phyloP scores from a whole-genome alignment of 2,888 invertebrate genomes.

The Papilio gigon region DNA sequence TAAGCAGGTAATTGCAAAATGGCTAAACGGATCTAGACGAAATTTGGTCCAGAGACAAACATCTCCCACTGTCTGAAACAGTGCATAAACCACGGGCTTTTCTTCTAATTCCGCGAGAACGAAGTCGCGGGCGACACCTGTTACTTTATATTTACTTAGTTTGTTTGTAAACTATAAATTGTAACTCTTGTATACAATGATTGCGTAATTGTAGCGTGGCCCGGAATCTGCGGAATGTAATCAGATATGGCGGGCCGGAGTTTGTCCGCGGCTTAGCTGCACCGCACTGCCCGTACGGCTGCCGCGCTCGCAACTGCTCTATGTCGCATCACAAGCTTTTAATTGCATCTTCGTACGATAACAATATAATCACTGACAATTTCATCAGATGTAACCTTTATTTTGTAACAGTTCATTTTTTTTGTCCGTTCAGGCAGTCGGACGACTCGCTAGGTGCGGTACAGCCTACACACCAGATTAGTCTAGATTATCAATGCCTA shows the following conservation, averaged over 20 bases:
- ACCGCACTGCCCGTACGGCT: not conserved
- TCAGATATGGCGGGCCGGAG: constrained; percentile 31
- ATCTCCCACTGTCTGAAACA: too few relatives aligned
- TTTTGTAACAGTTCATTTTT: not conserved
- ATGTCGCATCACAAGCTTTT: not conserved
- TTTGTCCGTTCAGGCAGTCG: too few relatives aligned
- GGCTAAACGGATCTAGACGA: too few relatives aligned
- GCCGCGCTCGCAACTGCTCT: not conserved
- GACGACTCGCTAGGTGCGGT: not conserved
- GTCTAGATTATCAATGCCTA: too few relatives aligned
- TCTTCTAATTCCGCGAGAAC: too few relatives aligned
- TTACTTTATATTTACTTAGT: not conserved
- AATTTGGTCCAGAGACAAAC: too few relatives aligned
- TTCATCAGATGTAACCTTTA: not conserved
- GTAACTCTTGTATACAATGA: not conserved
- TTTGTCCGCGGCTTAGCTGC: constrained; percentile 14
- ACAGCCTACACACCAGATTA: too few relatives aligned
- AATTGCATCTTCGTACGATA: constrained; percentile 11
- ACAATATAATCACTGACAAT: not conserved
- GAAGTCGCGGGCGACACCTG: too few relatives aligned
- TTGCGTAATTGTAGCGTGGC: constrained; percentile 1
- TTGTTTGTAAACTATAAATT: not conserved
- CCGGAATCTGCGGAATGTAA: constrained; percentile 37
- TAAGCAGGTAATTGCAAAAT: too few relatives aligned
- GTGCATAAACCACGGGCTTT: too few relatives aligned